Conservation (phyloP, 1,140 invertebrate species). For the Drosophila cardini region DNA sequence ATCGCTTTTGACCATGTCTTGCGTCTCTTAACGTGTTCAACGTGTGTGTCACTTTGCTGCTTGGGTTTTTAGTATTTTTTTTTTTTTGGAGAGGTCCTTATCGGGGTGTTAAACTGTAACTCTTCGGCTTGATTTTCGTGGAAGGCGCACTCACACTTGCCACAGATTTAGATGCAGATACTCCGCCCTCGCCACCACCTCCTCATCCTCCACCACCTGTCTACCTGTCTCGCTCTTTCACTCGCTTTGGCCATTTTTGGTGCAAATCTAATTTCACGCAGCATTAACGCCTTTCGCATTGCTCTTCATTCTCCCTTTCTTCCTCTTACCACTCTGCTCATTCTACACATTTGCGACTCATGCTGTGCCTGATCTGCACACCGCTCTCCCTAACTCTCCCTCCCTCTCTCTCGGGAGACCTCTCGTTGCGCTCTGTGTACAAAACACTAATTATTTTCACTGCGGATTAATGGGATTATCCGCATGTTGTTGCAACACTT, state of each 20-base stretch:
- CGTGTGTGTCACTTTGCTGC: slow-evolving; percentile 71
- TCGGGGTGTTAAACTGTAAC: slow-evolving; percentile 84
- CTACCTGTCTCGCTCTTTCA: not conserved
- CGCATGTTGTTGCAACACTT: slow-evolving; percentile 75
- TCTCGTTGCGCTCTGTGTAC: slow-evolving; percentile 63
- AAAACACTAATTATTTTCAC: slow-evolving; percentile 83
- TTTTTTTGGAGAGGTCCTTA: slow-evolving; percentile 27
- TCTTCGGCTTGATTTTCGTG: slow-evolving; percentile 55
- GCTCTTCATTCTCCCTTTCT: slow-evolving; percentile 56
- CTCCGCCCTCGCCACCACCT: slow-evolving; percentile 43
- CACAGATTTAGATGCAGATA: slow-evolving; percentile 49
- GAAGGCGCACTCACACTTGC: slow-evolving; percentile 52
- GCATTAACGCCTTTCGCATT: slow-evolving; percentile 82
- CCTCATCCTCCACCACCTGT: slow-evolving; percentile 4
- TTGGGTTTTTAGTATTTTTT: not conserved
- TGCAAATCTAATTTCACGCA: slow-evolving; percentile 85
- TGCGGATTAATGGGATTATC: slow-evolving; percentile 84
- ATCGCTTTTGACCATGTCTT: slow-evolving; percentile 78
- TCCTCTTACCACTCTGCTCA: not conserved
- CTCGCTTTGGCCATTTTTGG: slow-evolving; percentile 56
- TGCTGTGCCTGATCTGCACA: slow-evolving; percentile 60
- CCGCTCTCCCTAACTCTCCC: not conserved
- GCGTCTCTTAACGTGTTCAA: slow-evolving; percentile 36
- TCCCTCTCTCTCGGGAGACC: slow-evolving; percentile 17
- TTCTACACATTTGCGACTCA: slow-evolving; percentile 27